Evolutionary conservation across 2,113 vertebrate species (phyloP), one percentile per base, ranked within the genome.

Genomic region (Spilogale gracilis): DNA sequence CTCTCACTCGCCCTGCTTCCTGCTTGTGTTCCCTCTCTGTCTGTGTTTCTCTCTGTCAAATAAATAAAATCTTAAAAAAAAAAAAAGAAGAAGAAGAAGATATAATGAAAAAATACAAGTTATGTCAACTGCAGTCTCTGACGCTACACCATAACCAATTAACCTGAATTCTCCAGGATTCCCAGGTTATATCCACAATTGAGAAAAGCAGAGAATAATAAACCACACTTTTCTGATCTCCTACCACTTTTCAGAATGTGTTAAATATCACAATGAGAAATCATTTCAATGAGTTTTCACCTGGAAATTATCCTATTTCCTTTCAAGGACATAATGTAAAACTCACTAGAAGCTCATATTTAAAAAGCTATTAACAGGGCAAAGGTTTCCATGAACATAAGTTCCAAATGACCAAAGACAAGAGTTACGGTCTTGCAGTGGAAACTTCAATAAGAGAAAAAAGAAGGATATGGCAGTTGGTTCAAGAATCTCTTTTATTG

Each of bases 291-390:
- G 45, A 18, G 30, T 25, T 97, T 96, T 92, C n/a, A 76, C 25
- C 56, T 89, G 27, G 69, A 54, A 98, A 94, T 92, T 94, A 52
- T 27, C 30, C 94, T 97, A 97, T 97, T 98, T 97, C 60, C 54
- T 97, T 97, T 97, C 60, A 93, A 89, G 56, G 58, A 67, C 73
- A 98, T 96, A 91, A 67, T 92, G 91, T n/a, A 92, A 97, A 98
- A 92, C n/a, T 89, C 89, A 81, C 76, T 97, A 50, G 45, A 96
- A 80, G 83, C 84, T 97, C 83, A 97, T 97, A 96, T 69, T 85
- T 18, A 92, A 97, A 95, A 71, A 97, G 81, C 43, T 97, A 89
- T 95, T 97, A 95, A 84, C 65, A 96, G 60, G 27, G 20, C 30
- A 74, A 95, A 30, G 9, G 20, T 74, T 90, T 84, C 45, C 18